These are phyloP conservation scores for Dolomedes plantarius DNA, from an alignment of 2,888 invertebrate species.

Conservation along the genomic window DNA sequence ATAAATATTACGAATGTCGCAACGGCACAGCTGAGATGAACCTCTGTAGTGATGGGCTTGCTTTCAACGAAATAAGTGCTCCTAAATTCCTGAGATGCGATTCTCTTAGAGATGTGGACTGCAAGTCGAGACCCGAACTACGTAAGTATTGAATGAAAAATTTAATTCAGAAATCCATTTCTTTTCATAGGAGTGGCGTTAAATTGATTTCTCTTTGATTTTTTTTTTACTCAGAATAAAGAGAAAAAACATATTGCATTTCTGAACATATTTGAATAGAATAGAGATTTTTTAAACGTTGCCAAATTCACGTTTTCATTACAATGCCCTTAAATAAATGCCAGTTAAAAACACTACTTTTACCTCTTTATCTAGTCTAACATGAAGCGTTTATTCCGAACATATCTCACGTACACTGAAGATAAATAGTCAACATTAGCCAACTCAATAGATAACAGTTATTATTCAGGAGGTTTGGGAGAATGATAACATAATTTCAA, in stretches of 20 bases:
- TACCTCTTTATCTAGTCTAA: no score
- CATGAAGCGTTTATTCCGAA: no score
- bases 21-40: slow-evolving; percentile 72
- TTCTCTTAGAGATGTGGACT: slow-evolving; percentile 76
- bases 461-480: no score
- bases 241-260: no score
- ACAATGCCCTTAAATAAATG: no score
- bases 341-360: no score
- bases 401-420: background rate
- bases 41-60: slow-evolving; percentile 76
- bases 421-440: background rate
- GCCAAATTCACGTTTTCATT: no score
- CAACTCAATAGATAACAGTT: no score
- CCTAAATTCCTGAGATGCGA: slow-evolving; percentile 75
- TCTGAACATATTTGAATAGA: no score
- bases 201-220: background rate
- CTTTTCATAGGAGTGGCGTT: background rate
- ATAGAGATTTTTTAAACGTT: no score
- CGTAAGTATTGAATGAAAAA: slow-evolving; percentile 75
- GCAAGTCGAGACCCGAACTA: slow-evolving; percentile 75
- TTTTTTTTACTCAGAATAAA: background rate
- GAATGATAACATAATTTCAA: no score
- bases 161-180: background rate
- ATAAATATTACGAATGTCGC: slow-evolving; percentile 76
- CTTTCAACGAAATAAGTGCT: slow-evolving; percentile 74